These are phyloP conservation scores for Lasioglossum oenotherae DNA, from an alignment of 2,888 invertebrate species.

Conservation along the genomic window DNA sequence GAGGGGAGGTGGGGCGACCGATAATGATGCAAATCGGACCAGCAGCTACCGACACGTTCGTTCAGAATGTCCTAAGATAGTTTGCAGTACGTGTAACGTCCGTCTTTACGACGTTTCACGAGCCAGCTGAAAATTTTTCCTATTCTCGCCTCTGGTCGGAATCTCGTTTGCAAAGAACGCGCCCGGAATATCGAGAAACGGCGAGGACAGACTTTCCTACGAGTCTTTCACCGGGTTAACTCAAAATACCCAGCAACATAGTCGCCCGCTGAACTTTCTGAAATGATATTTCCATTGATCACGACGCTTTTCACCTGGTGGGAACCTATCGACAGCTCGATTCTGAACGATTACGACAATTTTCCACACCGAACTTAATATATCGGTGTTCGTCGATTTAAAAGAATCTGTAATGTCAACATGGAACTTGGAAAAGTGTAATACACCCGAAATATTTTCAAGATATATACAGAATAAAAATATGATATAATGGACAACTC, in stretches of 20 bases:
- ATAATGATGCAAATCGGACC: constrained; percentile 55
- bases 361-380: background rate
- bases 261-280: constrained; percentile 11
- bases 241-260: constrained; percentile 50
- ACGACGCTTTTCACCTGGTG: background rate
- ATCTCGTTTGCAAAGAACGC: constrained; percentile 73
- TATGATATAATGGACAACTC: background rate
- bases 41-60: constrained; percentile 40
- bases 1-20: background rate
- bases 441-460: background rate
- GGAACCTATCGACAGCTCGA: background rate
- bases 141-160: constrained; percentile 59
- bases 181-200: constrained; percentile 67
- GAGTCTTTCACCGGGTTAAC: constrained; percentile 39
- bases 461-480: background rate
- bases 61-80: constrained; percentile 57
- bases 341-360: background rate
- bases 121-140: constrained; percentile 67
- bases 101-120: constrained; percentile 69
- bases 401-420: background rate
- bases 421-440: background rate
- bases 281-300: constrained; percentile 32
- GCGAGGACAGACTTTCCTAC: constrained; percentile 52
- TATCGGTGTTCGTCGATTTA: background rate
- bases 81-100: constrained; percentile 68